Evolutionary conservation across 2,113 vertebrate species (phyloP).

Genomic region (Gallinago paraguaiae): DNA sequence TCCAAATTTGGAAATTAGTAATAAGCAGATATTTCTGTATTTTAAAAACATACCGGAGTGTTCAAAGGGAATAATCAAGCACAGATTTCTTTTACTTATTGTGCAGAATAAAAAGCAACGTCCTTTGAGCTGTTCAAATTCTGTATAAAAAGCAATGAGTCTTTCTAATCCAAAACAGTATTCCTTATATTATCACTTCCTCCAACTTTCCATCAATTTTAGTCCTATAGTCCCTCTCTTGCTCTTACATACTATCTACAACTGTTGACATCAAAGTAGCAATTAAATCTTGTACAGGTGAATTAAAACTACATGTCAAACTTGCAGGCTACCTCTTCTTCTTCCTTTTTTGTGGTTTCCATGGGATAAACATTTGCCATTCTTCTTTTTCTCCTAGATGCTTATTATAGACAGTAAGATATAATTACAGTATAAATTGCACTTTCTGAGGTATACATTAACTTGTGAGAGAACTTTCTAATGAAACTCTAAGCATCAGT

Average conservation of each 20-base stretch:
- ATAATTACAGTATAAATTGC: background rate
- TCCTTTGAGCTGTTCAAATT: background rate
- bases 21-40: background rate
- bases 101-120: background rate
- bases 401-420: background rate
- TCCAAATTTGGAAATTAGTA: background rate
- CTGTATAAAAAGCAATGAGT: background rate
- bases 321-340: background rate
- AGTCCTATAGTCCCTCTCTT: background rate
- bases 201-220: background rate
- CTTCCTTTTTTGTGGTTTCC: background rate
- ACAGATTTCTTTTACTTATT: background rate
- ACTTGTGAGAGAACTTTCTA: background rate
- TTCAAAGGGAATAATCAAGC: constrained; percentile 12
- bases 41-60: background rate
- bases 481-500: background rate
- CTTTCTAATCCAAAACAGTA: background rate
- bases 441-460: background rate
- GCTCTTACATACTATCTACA: background rate
- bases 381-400: background rate
- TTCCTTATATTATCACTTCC: background rate
- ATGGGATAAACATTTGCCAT: background rate
- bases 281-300: background rate
- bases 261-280: background rate
- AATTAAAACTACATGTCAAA: background rate